Base-by-base conservation (phyloP, 2,797 vertebrate genomes). In the Lophotriccus pileatus region DNA sequence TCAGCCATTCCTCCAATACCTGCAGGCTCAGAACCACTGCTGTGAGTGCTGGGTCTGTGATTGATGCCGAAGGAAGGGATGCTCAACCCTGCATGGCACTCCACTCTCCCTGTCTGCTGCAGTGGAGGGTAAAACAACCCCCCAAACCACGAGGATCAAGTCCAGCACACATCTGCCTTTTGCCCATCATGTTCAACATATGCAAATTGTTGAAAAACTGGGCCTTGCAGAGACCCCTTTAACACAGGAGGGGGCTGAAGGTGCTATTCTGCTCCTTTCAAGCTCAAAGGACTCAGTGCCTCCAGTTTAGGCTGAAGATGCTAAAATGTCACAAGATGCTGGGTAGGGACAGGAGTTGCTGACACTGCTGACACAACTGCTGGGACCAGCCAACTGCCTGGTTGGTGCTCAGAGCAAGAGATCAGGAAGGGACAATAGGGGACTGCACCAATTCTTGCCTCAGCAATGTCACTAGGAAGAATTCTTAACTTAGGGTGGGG, bases 401-500 rank as follows among this genome's bases (percentile, higher is more conserved):
- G 21, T 20, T 58, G 66, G n/a, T 43, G 28, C 77, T 67, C 75
- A 59, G 8, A 73, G 36, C 34, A 63, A 34, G 25, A 44, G 25
- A 34, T 22, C 19, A 43, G 36, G 46, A 82, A 84, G 30, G 37
- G 21, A 3, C 1, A 8, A 10, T 6, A 4, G 2, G 30, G 30
- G 11, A 22, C 24, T 49, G 43, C 66, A 66, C 5, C 25, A 37
- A 1, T 59, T 76, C 59, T 63, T 88, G 67, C n/a, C n/a, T 50
- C 44, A 18, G 21, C 32, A 28, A 4, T 7, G 12, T 4, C 50
- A 50, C 32, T 4, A 5, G 34, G 25, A 46, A 20, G 30, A 21
- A 72, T 59, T 23, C 3, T 3, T 59, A 21, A 25, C 39, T 59
- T 12, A 46, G 39, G 10, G 7, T 41, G 58, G 1, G 0, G 0